Percentiles rank a stretch among this genome's conserved stretches.
phyloP scores from a whole-genome alignment of 2,113 vertebrate genomes.

The Caranx melampygus region DNA sequence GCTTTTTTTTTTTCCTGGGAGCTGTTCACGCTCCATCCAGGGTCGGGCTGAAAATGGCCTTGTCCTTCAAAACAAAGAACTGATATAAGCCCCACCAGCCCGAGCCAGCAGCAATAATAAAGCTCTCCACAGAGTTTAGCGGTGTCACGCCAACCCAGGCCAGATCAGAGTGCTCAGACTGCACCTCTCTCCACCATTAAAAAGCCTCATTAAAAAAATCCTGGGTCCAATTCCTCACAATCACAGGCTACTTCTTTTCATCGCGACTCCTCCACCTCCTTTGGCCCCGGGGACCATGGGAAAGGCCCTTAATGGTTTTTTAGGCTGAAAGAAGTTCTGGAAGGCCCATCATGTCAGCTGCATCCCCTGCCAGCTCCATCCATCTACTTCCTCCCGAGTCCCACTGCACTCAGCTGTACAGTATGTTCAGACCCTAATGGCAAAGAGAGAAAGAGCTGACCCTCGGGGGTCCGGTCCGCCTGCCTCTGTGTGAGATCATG shows the following conservation, averaged over 20 bases:
- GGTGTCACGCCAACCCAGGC: conserved; percentile 46
- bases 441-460: conserved; percentile 16
- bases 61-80: conserved; percentile 69
- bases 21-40: conserved; percentile 5
- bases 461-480: conserved; percentile 32
- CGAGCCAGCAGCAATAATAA: conserved; percentile 62
- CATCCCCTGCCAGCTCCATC: conserved; percentile 58
- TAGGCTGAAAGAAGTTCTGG: conserved; percentile 59
- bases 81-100: conserved; percentile 30
- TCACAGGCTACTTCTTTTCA: conserved; percentile 66
- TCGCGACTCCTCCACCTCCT: conserved; percentile 40
- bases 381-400: conserved; percentile 42
- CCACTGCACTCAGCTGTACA: conserved; percentile 6
- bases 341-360: conserved; percentile 63
- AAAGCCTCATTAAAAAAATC: conserved; percentile 73
- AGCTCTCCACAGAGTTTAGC: conserved; percentile 49
- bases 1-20: conserved; percentile 39
- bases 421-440: conserved; percentile 37
- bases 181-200: conserved; percentile 65
- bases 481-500: conserved; percentile 47
- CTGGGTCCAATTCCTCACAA: conserved; percentile 42
- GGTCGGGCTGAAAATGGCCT: conserved; percentile 55
- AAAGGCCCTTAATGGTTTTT: conserved; percentile 69
- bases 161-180: conserved; percentile 56
- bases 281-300: conserved; percentile 64